Evolutionary conservation across 2,113 vertebrate genomes (phyloP).

Genomic region (Heterotis niloticus): DNA sequence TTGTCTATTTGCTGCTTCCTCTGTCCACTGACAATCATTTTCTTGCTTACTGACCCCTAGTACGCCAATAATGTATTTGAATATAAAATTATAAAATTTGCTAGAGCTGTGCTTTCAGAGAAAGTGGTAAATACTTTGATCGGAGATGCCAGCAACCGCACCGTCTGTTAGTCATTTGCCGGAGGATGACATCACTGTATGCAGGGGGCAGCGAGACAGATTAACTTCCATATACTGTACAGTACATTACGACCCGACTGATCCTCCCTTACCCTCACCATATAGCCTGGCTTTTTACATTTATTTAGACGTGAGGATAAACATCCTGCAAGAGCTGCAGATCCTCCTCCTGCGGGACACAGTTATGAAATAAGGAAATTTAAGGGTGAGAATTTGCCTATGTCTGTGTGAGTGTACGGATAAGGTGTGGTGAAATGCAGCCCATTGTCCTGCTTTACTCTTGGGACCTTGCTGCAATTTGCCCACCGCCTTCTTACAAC

Average conservation of each 20-base stretch:
- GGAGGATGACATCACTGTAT: slow-evolving; percentile 49
- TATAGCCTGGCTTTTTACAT: slow-evolving; percentile 21
- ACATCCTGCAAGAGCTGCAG: slow-evolving; percentile 1
- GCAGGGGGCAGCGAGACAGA: slow-evolving; percentile 39
- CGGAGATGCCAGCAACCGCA: neutral
- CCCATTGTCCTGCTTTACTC: slow-evolving; percentile 48
- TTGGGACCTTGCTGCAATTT: slow-evolving; percentile 59
- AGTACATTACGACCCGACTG: slow-evolving; percentile 42
- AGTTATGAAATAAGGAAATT: neutral
- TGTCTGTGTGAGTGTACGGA: slow-evolving; percentile 22
- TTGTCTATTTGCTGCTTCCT: too few relatives aligned
- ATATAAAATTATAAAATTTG: too few relatives aligned
- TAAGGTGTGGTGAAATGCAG: slow-evolving; percentile 43
- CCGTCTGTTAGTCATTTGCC: slow-evolving; percentile 27
- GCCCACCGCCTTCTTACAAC: slow-evolving; percentile 53
- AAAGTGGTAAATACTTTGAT: too few relatives aligned
- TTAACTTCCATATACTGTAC: slow-evolving; percentile 40
- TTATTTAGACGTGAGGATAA: slow-evolving; percentile 37
- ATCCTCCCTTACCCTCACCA: slow-evolving; percentile 39
- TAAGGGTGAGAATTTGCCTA: neutral
- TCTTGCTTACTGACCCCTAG: too few relatives aligned
- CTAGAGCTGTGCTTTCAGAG: too few relatives aligned
- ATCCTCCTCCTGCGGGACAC: neutral
- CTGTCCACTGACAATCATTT: too few relatives aligned
- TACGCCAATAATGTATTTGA: too few relatives aligned